Evolutionary conservation across 2,888 invertebrate genomes (phyloP).

Genomic region (Eupithecia exiguata): DNA sequence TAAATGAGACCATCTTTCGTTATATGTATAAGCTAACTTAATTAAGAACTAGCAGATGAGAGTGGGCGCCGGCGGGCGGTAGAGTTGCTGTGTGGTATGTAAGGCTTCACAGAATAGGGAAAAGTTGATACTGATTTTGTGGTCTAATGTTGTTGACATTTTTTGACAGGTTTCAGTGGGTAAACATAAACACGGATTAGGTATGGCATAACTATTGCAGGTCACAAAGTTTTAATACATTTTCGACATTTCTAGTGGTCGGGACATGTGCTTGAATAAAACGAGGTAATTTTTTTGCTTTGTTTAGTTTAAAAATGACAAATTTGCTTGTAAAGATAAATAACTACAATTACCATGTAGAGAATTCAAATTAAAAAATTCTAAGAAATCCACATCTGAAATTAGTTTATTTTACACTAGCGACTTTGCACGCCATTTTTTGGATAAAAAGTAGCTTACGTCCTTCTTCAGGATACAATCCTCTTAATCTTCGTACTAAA

Average conservation of each 20-base stretch:
- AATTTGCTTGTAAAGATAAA: background rate
- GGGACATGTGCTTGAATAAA: background rate
- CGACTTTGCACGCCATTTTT: background rate
- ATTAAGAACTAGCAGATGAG: conserved; percentile 84
- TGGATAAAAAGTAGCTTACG: background rate
- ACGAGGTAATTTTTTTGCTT: background rate
- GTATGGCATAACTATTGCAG: no score
- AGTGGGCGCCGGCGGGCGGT: conserved; percentile 79
- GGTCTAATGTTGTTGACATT: background rate
- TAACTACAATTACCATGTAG: background rate
- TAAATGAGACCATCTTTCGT: conserved; percentile 85
- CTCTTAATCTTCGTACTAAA: background rate
- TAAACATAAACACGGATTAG: background rate
- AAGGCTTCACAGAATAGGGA: conserved; percentile 1
- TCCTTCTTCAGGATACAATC: background rate
- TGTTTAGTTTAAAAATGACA: background rate
- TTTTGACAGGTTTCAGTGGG: background rate
- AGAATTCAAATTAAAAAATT: background rate
- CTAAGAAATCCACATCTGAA: no score
- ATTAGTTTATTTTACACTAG: no score
- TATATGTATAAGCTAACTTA: conserved; percentile 84
- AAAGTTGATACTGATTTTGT: background rate
- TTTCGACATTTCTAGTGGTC: background rate
- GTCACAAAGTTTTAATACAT: background rate
- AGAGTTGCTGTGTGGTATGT: conserved; percentile 60